Evolutionary conservation across 2,797 vertebrate genomes (phyloP), one percentile per base, ranked within the genome.

Genomic region (Diceros bicornis): DNA sequence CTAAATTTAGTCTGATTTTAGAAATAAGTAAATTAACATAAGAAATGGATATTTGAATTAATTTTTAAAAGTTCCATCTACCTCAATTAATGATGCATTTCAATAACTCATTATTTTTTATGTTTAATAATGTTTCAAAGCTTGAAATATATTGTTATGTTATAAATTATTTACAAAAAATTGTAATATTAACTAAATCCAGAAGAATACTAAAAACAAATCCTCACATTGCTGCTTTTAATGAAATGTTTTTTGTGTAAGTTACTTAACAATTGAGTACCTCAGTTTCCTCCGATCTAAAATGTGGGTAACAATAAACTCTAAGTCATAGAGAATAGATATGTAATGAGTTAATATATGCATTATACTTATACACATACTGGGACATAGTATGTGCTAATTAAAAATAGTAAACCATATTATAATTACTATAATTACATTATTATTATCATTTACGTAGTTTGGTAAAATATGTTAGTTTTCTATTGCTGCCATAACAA

Each of bases 161-260:
- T 78, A 64, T n/a, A 1, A 47, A 2, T 72, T 37, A 2, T 59
- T 94, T 72, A 34, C 2, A n/a, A 81, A 72, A 74, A 66, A 66
- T 4, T 41, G 21, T 50, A 69, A 34, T 55, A 37, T 57, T 50
- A 90, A 52, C 29, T 71, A 88, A 41, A 47, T 32, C 7, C 11
- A 81, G 8, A 27, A 47, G 16, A 69, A 95, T 59, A 59, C 84
- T 87, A 41, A 50, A 89, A 83, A 64, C 32, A 92, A 88, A 88
- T 52, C 6, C 21, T 57, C 4, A 64, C 1, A 2, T 59, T 62
- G 10, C 9, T 59, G 17, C 8, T 79, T 93, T 82, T 64, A 94
- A 91, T 17, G 20, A 83, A 84, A 44, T 68, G 9, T 37, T 17
- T 83, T 83, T 72, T 69, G 10, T 20, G 2, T 64, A 18, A 62